phyloP scores from a whole-genome alignment of 1,140 invertebrate genomes.

The Drosophila ironensis region DNA sequence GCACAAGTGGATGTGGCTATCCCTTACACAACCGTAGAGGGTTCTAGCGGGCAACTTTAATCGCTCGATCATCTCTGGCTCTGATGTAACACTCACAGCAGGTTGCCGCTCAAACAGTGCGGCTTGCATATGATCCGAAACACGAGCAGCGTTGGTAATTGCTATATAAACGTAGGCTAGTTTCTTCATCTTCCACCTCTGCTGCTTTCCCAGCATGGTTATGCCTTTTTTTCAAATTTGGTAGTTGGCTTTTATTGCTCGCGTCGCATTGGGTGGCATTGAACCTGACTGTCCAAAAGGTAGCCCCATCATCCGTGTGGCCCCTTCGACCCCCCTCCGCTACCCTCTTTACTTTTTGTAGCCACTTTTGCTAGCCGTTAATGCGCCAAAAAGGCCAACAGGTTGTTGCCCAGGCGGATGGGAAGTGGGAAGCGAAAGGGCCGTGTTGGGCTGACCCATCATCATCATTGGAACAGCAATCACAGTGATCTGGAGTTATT shows the following conservation, averaged over 20 bases:
- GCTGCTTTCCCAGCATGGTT: slow-evolving; percentile 6
- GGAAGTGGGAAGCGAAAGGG: neutral
- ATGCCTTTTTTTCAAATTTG: slow-evolving; percentile 54
- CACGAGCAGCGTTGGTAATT: slow-evolving; percentile 73
- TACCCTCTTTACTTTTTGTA: neutral
- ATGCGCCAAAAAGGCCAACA: slow-evolving; percentile 71
- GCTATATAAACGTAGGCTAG: slow-evolving; percentile 67
- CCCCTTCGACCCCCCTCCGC: too few species aligned
- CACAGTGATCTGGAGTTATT: slow-evolving; percentile 63
- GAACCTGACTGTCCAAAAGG: slow-evolving; percentile 50
- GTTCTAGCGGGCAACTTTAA: neutral
- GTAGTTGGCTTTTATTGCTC: slow-evolving; percentile 68
- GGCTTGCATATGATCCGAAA: slow-evolving; percentile 56
- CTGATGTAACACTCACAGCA: slow-evolving; percentile 21
- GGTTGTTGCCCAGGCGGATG: slow-evolving; percentile 19
- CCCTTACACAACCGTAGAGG: too few species aligned
- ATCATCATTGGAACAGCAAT: slow-evolving; percentile 40
- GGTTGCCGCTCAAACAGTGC: neutral
- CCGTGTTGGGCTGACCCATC: slow-evolving; percentile 4
- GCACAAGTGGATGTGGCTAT: too few species aligned
- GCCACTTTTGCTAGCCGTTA: slow-evolving; percentile 54
- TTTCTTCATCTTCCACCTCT: slow-evolving; percentile 33
- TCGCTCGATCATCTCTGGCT: slow-evolving; percentile 27
- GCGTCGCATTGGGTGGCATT: slow-evolving; percentile 69
- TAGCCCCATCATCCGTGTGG: slow-evolving; percentile 16